Conservation (phyloP, 2,888 invertebrate genomes). For the Drosophila mayaguana region DNA sequence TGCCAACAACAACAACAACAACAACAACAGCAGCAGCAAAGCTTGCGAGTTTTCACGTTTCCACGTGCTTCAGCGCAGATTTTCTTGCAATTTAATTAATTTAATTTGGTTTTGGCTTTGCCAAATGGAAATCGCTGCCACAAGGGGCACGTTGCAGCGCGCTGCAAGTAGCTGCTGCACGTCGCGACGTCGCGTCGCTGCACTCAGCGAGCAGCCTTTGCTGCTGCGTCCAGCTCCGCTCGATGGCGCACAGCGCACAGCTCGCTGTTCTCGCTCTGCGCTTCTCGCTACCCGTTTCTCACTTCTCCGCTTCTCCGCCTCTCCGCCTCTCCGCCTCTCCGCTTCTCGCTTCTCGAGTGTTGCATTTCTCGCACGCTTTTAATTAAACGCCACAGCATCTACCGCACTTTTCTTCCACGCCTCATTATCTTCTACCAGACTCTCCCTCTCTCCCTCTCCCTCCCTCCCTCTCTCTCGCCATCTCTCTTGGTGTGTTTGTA, state of each 20-base stretch:
- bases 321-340: background rate
- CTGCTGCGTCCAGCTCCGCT: constrained; percentile 18
- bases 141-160: constrained; percentile 10
- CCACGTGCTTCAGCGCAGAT: constrained; percentile 62
- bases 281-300: background rate
- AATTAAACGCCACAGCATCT: constrained; percentile 63
- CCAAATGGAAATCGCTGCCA: constrained; percentile 35
- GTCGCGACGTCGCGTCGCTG: too few relatives aligned
- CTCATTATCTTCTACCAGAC: background rate
- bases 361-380: constrained; percentile 75
- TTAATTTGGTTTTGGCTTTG: constrained; percentile 63
- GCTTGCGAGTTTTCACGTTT: constrained; percentile 50
- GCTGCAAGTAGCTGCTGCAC: constrained; percentile 9
- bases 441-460: background rate
- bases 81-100: constrained; percentile 74
- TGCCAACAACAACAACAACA: constrained; percentile 3
- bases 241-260: constrained; percentile 23
- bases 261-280: constrained; percentile 17
- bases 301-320: background rate
- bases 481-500: background rate
- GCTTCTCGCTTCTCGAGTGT: constrained; percentile 52
- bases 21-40: background rate
- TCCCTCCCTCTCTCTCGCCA: background rate
- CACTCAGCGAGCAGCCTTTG: too few relatives aligned
- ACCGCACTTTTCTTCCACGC: constrained; percentile 41